A percentile compares a stretch with the other conserved stretches of the same genome.
phyloP scores from a whole-genome alignment of 1,140 invertebrate species.

The Brachionus asplanchnoidis region DNA sequence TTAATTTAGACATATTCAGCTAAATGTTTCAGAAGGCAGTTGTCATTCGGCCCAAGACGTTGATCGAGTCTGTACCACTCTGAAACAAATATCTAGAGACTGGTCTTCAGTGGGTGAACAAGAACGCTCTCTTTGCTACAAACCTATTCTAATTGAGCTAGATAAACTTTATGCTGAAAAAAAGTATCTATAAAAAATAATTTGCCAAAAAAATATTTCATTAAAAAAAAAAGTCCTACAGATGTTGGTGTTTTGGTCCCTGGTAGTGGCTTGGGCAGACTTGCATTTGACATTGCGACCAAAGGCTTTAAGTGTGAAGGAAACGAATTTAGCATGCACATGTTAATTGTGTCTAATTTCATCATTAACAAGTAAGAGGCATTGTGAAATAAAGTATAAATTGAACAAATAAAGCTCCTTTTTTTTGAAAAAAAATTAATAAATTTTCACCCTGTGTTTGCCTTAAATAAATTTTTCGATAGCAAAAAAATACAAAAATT shows the following conservation, averaged over 20 bases:
- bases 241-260: slow-evolving; percentile 78
- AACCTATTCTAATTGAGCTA: slow-evolving; percentile 81
- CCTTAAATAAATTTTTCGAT: too few relatives aligned
- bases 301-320: slow-evolving; percentile 85
- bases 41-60: not conserved
- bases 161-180: slow-evolving; percentile 65
- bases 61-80: slow-evolving; percentile 70
- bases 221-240: slow-evolving; percentile 54
- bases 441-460: too few relatives aligned
- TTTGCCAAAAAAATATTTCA: not conserved
- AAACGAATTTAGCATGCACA: slow-evolving; percentile 94
- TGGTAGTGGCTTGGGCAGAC: slow-evolving; percentile 83
- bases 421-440: too few relatives aligned
- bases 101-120: slow-evolving; percentile 78
- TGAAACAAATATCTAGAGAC: slow-evolving; percentile 90
- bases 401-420: too few relatives aligned
- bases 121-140: slow-evolving; percentile 81
- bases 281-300: slow-evolving; percentile 85
- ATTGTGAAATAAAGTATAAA: too few relatives aligned
- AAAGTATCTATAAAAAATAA: not conserved
- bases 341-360: slow-evolving; percentile 93
- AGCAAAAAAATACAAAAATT: too few relatives aligned
- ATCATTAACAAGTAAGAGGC: slow-evolving; percentile 56
- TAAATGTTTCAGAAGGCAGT: not conserved
- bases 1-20: not conserved